Percentiles rank a stretch among this genome's conserved stretches.
phyloP scores from a whole-genome alignment of 2,113 vertebrate genomes.

The Myiopsitta monachus region DNA sequence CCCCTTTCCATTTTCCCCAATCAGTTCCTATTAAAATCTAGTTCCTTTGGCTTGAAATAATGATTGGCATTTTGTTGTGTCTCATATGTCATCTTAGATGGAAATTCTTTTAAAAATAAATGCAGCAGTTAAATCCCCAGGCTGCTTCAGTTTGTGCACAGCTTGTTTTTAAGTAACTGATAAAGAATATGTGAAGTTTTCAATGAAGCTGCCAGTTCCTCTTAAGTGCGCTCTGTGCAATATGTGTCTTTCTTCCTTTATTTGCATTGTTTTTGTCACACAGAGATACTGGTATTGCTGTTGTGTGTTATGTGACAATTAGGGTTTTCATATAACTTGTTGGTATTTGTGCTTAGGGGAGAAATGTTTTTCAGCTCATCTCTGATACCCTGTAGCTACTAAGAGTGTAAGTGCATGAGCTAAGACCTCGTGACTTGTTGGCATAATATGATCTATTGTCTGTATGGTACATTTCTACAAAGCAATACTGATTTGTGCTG shows the following conservation, averaged over 20 bases:
- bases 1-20: not conserved
- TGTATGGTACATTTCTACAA: not conserved
- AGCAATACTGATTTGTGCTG: not conserved
- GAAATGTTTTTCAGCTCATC: not conserved
- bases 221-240: not conserved
- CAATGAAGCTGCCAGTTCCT: not conserved
- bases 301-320: not conserved
- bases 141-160: not conserved
- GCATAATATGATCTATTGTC: not conserved
- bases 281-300: not conserved
- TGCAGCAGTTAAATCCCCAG: not conserved
- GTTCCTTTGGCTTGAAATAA: not conserved
- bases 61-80: not conserved
- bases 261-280: not conserved
- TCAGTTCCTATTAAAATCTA: not conserved
- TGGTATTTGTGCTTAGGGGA: not conserved
- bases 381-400: not conserved
- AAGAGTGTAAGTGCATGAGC: not conserved
- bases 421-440: not conserved
- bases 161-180: not conserved
- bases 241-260: not conserved
- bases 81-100: not conserved
- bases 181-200: not conserved
- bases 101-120: slow-evolving; percentile 41
- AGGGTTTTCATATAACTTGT: not conserved